Evolutionary conservation across 2,113 vertebrate genomes (phyloP).

Genomic region (Zeus faber): DNA sequence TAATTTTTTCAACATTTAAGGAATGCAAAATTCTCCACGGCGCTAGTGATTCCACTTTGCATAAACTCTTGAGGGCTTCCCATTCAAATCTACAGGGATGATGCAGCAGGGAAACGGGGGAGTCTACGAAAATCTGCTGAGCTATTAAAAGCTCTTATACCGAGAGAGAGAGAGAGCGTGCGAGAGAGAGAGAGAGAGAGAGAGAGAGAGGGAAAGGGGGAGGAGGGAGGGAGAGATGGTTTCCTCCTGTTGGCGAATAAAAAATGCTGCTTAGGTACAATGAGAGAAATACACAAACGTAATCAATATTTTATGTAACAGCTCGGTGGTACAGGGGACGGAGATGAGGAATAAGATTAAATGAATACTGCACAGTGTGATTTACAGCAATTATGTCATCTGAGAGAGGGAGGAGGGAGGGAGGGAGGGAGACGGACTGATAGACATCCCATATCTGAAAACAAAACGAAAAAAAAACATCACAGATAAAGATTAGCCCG

Average conservation of each 20-base stretch:
- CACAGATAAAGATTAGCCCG: slow-evolving; percentile 41
- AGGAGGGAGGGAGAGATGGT: slow-evolving; percentile 21
- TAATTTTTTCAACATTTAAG: too few species aligned
- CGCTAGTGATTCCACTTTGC: slow-evolving; percentile 39
- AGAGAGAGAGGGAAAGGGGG: slow-evolving; percentile 12
- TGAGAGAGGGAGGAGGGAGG: slow-evolving; percentile 26
- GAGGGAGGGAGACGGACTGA: background rate
- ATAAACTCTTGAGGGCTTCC: slow-evolving; percentile 39
- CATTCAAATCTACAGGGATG: slow-evolving; percentile 45
- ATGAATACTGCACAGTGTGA: slow-evolving; percentile 43
- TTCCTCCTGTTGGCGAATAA: slow-evolving; percentile 71
- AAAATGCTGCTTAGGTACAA: slow-evolving; percentile 72
- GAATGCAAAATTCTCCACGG: too few species aligned
- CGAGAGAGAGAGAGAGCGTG: slow-evolving; percentile 2
- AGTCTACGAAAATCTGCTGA: slow-evolving; percentile 57
- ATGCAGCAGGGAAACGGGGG: too few species aligned
- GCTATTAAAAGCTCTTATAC: slow-evolving; percentile 54
- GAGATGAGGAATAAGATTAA: slow-evolving; percentile 58
- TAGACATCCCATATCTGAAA: too few species aligned
- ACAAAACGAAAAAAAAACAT: slow-evolving; percentile 49
- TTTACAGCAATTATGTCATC: slow-evolving; percentile 44
- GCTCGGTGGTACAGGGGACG: slow-evolving; percentile 32
- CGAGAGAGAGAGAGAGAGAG: background rate
- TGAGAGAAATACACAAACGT: slow-evolving; percentile 67
- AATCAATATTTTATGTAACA: slow-evolving; percentile 78